Evolutionary conservation across 2,888 invertebrate species (phyloP).

Genomic region (Idaea dimidiata): DNA sequence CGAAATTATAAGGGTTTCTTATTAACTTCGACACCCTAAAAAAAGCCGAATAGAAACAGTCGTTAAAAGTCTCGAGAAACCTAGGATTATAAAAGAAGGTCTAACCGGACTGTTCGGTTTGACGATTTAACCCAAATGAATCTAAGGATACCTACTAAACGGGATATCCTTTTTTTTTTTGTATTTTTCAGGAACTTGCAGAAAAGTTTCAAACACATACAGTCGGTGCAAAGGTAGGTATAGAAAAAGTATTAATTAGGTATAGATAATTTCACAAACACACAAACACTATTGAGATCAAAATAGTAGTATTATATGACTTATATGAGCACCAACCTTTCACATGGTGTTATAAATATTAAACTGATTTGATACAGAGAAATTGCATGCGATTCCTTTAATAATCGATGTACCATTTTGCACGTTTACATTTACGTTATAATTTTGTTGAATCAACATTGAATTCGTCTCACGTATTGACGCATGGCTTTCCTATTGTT

Average conservation of each 20-base stretch:
- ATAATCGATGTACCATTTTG: constrained; percentile 31
- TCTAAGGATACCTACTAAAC: no score
- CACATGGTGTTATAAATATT: constrained; percentile 27
- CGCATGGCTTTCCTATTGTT: constrained; percentile 36
- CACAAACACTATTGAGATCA: neutral
- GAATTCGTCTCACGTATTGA: constrained; percentile 67
- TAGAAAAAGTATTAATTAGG: neutral
- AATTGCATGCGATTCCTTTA: constrained; percentile 22
- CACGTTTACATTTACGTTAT: constrained; percentile 62
- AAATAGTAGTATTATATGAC: constrained; percentile 7
- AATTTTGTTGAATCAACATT: constrained; percentile 71
- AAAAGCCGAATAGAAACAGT: no score
- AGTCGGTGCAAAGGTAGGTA: neutral
- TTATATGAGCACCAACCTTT: constrained; percentile 24
- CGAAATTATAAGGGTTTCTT: no score
- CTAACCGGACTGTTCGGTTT: no score
- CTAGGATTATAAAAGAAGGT: no score
- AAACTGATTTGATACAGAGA: constrained; percentile 24
- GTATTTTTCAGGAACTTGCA: neutral
- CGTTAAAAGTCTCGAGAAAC: no score
- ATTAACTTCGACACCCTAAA: no score
- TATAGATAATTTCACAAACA: constrained; percentile 7
- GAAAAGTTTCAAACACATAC: neutral
- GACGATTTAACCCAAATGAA: no score
- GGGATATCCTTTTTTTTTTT: neutral